These are phyloP conservation scores for Trididemnum clinides DNA, from an alignment of 23 tunicate genomes.

Conservation along the genomic window DNA sequence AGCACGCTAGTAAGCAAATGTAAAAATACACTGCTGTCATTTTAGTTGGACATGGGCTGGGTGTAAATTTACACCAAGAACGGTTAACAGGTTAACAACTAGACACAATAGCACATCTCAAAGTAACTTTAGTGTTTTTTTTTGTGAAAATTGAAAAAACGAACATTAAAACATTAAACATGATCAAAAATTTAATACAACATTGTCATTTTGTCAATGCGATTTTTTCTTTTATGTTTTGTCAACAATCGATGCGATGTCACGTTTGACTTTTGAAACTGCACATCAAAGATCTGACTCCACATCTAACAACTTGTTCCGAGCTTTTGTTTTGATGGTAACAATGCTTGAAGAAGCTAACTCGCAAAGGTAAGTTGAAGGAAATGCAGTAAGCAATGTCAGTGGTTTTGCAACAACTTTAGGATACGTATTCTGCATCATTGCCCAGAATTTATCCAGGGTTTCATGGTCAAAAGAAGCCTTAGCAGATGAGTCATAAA, in stretches of 20 bases:
- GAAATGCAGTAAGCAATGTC: constrained; percentile 30
- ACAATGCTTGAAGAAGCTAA: constrained; percentile 39
- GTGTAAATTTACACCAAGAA: no score
- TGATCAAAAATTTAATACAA: background rate
- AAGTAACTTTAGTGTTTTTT: background rate
- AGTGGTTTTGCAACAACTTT: constrained; percentile 55
- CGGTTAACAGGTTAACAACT: no score
- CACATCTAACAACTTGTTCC: constrained; percentile 32
- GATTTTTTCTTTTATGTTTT: constrained; percentile 16
- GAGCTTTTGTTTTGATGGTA: constrained; percentile 39
- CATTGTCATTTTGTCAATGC: background rate
- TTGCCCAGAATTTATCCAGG: constrained; percentile 37
- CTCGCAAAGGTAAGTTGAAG: constrained; percentile 32
- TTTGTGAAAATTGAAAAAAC: background rate
- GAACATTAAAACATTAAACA: background rate
- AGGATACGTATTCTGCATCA: constrained; percentile 46
- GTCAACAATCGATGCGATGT: constrained; percentile 33
- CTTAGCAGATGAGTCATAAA: constrained; percentile 60
- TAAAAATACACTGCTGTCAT: no score
- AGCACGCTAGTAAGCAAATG: no score
- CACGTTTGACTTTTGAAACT: constrained; percentile 35
- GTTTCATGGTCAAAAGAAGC: constrained; percentile 36
- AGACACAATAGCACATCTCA: no score
- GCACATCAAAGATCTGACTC: constrained; percentile 8
- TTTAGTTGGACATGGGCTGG: no score